Percentiles rank a stretch among this genome's conserved stretches.
phyloP scores from a whole-genome alignment of 1,140 invertebrate species.

The Bombus terrestris region DNA sequence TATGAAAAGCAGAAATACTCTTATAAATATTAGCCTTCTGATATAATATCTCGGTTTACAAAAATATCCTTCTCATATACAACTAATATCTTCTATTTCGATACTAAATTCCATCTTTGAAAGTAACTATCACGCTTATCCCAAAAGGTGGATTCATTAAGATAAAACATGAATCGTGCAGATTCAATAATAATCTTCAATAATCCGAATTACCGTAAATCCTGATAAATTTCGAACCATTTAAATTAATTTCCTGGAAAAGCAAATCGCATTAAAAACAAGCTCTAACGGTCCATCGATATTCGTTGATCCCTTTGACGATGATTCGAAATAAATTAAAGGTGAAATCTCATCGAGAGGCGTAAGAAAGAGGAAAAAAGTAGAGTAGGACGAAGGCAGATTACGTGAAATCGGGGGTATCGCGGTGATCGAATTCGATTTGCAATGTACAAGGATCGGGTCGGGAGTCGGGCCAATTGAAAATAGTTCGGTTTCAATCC shows the following conservation, averaged over 20 bases:
- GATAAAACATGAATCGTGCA: neutral
- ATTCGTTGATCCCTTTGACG: neutral
- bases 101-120: too few species aligned
- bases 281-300: neutral
- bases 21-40: neutral
- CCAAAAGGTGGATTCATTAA: neutral
- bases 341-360: neutral
- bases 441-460: slow-evolving; percentile 59
- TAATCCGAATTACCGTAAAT: neutral
- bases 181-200: neutral
- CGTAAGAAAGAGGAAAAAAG: neutral
- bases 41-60: neutral
- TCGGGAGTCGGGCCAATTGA: slow-evolving; percentile 55
- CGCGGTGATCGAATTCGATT: slow-evolving; percentile 65
- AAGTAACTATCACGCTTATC: neutral
- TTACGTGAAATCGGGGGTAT: slow-evolving; percentile 51
- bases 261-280: neutral
- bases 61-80: neutral
- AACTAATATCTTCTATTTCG: too few species aligned
- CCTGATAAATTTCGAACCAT: neutral
- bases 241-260: neutral
- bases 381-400: slow-evolving; percentile 6
- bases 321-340: neutral
- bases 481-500: slow-evolving; percentile 73
- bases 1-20: neutral